Conservation (phyloP, 2,797 vertebrate genomes). For the Parotocinclus haroldoi region DNA sequence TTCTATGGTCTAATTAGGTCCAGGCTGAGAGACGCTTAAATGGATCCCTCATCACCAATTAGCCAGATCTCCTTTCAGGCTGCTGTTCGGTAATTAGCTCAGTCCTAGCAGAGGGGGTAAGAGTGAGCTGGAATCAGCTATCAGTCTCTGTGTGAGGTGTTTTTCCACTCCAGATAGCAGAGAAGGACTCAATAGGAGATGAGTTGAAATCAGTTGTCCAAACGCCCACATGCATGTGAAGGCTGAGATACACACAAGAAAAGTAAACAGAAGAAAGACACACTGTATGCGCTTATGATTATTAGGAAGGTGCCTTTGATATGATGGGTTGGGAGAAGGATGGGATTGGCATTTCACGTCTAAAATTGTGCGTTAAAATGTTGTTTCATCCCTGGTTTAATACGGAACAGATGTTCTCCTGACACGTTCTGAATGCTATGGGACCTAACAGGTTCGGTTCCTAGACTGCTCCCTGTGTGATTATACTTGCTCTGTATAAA, state of each 20-base stretch:
- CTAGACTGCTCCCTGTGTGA: too few species aligned
- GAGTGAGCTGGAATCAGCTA: constrained; percentile 14
- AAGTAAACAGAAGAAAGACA: constrained; percentile 29
- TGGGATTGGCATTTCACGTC: neutral
- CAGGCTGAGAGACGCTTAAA: constrained; percentile 39
- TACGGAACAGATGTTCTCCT: constrained; percentile 12
- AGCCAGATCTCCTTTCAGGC: constrained; percentile 27
- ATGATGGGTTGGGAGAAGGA: neutral
- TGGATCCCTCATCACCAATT: constrained; percentile 47
- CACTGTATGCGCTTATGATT: constrained; percentile 7
- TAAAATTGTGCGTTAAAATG: constrained; percentile 14
- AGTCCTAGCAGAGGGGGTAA: constrained; percentile 1
- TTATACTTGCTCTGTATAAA: too few species aligned
- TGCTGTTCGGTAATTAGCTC: constrained; percentile 31
- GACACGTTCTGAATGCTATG: neutral
- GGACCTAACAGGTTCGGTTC: too few species aligned
- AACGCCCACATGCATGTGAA: constrained; percentile 38
- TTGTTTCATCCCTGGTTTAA: neutral
- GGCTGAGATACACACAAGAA: constrained; percentile 15
- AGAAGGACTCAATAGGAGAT: constrained; percentile 39
- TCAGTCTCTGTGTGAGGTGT: constrained; percentile 42
- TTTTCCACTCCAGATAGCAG: constrained; percentile 32
- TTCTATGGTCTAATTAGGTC: constrained; percentile 32
- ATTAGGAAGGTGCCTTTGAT: constrained; percentile 13
- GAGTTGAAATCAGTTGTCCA: constrained; percentile 33